These are phyloP conservation scores for Opisthocomus hoazin DNA, from an alignment of 2,113 vertebrate species.

Conservation along the genomic window DNA sequence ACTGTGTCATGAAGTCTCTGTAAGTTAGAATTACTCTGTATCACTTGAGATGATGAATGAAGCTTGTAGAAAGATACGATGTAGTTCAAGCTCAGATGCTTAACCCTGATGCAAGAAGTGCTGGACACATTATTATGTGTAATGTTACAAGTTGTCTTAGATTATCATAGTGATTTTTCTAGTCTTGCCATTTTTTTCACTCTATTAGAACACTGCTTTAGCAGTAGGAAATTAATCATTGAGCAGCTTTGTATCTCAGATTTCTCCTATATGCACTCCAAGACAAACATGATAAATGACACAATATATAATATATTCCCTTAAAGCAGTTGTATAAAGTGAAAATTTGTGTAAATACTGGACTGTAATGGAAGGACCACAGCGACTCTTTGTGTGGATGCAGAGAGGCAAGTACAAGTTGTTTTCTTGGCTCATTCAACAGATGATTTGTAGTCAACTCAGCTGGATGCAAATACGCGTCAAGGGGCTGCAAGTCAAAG, in stretches of 20 bases:
- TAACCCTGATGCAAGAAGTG: neutral
- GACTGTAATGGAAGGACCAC: neutral
- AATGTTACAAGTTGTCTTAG: neutral
- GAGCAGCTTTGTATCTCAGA: neutral
- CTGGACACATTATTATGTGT: neutral
- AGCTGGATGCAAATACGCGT: neutral
- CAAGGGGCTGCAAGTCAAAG: constrained; percentile 2
- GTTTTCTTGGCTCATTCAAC: neutral
- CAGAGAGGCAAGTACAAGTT: neutral
- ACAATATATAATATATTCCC: neutral
- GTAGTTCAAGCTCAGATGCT: neutral
- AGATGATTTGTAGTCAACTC: neutral
- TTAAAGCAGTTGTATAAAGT: neutral
- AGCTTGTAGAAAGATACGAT: neutral
- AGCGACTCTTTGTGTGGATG: neutral
- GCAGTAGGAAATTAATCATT: neutral
- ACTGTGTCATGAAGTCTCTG: neutral
- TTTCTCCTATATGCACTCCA: neutral
- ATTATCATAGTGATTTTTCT: neutral
- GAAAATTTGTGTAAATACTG: neutral
- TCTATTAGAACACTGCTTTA: neutral
- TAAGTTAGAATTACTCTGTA: neutral
- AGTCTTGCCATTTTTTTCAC: neutral
- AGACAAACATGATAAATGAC: neutral
- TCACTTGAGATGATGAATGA: neutral